phyloP scores from a whole-genome alignment of 2,797 vertebrate species.

The Pseudocheirus occidentalis region DNA sequence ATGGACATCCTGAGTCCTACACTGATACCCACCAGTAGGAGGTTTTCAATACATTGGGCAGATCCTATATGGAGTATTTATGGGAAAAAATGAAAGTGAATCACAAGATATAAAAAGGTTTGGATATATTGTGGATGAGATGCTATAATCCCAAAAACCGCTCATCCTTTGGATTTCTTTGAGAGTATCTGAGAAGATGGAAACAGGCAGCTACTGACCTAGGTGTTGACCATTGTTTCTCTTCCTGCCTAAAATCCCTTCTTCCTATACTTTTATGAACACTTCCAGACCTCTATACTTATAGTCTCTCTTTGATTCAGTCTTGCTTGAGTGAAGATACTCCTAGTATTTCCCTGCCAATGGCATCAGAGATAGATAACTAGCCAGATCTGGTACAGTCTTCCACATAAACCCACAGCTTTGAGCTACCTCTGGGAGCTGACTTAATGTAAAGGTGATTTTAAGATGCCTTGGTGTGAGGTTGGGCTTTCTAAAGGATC shows the following conservation, averaged over 20 bases:
- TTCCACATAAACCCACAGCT: background rate
- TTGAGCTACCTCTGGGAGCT: background rate
- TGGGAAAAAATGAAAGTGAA: background rate
- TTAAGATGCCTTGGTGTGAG: background rate
- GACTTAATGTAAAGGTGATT: background rate
- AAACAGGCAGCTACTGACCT: background rate
- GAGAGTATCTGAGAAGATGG: background rate
- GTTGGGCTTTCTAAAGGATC: background rate
- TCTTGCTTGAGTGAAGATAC: background rate
- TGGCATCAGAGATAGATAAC: background rate
- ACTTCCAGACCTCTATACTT: background rate
- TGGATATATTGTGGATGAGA: background rate
- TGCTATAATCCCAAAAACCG: background rate
- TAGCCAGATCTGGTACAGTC: background rate
- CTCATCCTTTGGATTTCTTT: background rate
- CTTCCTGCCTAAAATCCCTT: background rate
- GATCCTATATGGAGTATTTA: background rate
- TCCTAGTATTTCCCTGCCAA: background rate
- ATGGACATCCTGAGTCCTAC: background rate
- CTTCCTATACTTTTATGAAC: background rate
- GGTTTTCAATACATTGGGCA: background rate
- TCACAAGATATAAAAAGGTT: background rate
- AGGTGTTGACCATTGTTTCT: background rate
- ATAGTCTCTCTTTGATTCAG: background rate
- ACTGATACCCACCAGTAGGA: background rate